A percentile compares a stretch with the other conserved stretches of the same genome.
phyloP scores from a whole-genome alignment of 2,797 vertebrate species.

The Enteromius unitaeniatus region DNA sequence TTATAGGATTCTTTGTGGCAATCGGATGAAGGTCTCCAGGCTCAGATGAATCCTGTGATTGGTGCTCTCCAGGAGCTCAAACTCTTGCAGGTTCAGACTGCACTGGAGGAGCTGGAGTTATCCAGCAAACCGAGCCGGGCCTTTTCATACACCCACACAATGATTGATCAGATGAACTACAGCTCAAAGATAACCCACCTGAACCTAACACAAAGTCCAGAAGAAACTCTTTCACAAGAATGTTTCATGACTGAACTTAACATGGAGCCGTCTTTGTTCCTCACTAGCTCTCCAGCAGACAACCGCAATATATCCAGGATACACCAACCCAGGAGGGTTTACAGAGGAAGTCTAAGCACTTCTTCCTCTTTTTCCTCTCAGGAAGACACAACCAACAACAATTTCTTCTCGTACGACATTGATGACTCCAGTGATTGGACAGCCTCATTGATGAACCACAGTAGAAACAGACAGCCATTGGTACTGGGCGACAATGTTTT shows the following conservation, averaged over 20 bases:
- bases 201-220: slow-evolving; percentile 11
- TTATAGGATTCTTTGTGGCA: slow-evolving; percentile 82
- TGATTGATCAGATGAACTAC: slow-evolving; percentile 22
- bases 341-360: slow-evolving; percentile 58
- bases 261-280: slow-evolving; percentile 45
- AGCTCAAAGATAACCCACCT: slow-evolving; percentile 10
- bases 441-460: slow-evolving; percentile 86
- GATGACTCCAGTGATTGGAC: slow-evolving; percentile 89
- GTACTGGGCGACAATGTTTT: slow-evolving; percentile 95
- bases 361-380: slow-evolving; percentile 59
- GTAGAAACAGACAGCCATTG: slow-evolving; percentile 91
- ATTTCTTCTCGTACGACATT: slow-evolving; percentile 85
- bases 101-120: slow-evolving; percentile 65
- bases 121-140: slow-evolving; percentile 54
- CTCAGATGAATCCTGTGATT: slow-evolving; percentile 86
- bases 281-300: slow-evolving; percentile 57
- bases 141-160: slow-evolving; percentile 60
- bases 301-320: slow-evolving; percentile 2
- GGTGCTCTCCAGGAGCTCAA: slow-evolving; percentile 82
- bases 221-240: slow-evolving; percentile 3
- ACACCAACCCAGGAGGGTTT: slow-evolving; percentile 22
- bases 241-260: slow-evolving; percentile 20
- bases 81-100: slow-evolving; percentile 70
- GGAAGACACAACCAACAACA: slow-evolving; percentile 77
- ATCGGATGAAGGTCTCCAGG: slow-evolving; percentile 74